phyloP scores from a whole-genome alignment of 2,888 invertebrate genomes.

The Epistrophella euchroma region DNA sequence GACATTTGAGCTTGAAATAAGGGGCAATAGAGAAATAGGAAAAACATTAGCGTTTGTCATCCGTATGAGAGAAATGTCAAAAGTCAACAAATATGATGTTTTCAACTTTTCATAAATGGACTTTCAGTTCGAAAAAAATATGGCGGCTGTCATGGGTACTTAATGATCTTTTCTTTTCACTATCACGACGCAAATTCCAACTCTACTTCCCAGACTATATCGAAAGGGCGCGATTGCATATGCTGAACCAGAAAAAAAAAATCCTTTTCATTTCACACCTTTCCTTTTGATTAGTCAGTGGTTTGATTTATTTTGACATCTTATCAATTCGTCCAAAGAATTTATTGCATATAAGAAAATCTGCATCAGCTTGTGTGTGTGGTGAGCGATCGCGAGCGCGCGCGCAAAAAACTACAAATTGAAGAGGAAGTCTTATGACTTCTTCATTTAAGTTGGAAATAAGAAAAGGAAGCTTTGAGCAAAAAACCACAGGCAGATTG shows the following conservation, averaged over 20 bases:
- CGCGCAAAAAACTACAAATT: slow-evolving; percentile 6
- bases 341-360: slow-evolving; percentile 81
- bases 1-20: no score
- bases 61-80: no score
- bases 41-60: no score
- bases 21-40: no score
- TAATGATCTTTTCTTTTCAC: no score
- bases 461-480: slow-evolving; percentile 18
- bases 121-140: no score
- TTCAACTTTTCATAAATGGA: no score
- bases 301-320: slow-evolving; percentile 84
- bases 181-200: neutral
- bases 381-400: slow-evolving; percentile 11
- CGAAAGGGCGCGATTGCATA: slow-evolving; percentile 21
- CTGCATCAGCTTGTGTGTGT: slow-evolving; percentile 26
- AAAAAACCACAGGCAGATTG: slow-evolving; percentile 46
- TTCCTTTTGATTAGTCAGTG: slow-evolving; percentile 81
- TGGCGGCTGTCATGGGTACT: no score
- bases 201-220: neutral
- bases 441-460: slow-evolving; percentile 9
- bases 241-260: slow-evolving; percentile 5
- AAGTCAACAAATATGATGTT: no score
- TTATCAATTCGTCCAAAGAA: slow-evolving; percentile 83
- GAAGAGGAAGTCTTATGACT: slow-evolving; percentile 58
- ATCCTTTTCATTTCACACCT: slow-evolving; percentile 78